A percentile compares a stretch with the other conserved stretches of the same genome.
Conservation (phyloP, 2,113 vertebrate species). For the Urocolius indicus region DNA sequence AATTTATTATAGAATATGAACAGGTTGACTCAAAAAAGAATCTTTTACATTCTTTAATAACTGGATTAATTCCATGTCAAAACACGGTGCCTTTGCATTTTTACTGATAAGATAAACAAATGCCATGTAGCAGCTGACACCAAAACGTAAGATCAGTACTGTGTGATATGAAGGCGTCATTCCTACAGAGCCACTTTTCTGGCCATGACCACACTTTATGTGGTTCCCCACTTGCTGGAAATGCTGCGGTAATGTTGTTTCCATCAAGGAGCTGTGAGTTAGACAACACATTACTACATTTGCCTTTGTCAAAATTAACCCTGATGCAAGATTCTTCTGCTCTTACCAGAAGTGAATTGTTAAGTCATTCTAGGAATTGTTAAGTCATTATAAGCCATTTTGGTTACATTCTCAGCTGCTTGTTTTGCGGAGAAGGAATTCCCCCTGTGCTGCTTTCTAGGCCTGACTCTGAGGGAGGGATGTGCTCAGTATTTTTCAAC, state of each 20-base stretch:
- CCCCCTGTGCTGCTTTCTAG: not conserved
- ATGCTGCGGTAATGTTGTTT: not conserved
- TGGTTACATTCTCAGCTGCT: not conserved
- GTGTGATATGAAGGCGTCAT: rapidly evolving
- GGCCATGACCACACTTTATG: not conserved
- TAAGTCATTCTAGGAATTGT: not conserved
- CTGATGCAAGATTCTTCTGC: not conserved
- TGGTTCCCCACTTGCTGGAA: not conserved
- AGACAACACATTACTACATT: not conserved
- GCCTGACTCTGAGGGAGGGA: not conserved
- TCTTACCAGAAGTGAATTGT: not conserved
- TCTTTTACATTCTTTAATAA: not conserved
- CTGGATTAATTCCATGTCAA: not conserved
- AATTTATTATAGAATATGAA: not conserved
- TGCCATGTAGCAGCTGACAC: not conserved
- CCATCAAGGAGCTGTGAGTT: not conserved
- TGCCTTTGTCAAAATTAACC: not conserved
- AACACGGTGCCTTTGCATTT: not conserved
- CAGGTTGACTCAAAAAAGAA: not conserved
- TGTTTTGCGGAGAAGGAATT: not conserved
- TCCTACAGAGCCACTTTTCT: not conserved
- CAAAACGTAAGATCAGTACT: not conserved
- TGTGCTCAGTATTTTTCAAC: not conserved
- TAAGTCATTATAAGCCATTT: not conserved
- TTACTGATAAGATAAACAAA: not conserved